Evolutionary conservation across 2,113 vertebrate genomes (phyloP).

Genomic region (Verasper variegatus): DNA sequence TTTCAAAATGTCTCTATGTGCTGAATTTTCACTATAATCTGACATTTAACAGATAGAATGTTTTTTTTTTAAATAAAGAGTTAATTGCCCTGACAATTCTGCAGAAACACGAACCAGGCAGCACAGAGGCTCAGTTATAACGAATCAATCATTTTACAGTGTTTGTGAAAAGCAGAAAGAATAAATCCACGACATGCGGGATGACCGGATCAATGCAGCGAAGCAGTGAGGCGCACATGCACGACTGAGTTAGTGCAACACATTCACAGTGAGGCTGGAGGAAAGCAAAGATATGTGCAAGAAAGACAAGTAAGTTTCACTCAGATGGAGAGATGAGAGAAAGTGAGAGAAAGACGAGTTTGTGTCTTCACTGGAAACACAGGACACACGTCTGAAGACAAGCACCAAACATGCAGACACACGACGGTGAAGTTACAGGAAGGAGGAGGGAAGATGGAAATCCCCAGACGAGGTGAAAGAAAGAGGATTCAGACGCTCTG

Average conservation of each 20-base stretch:
- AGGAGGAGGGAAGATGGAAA: constrained; percentile 4
- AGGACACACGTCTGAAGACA: background rate
- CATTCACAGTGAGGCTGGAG: no score
- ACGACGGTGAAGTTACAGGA: background rate
- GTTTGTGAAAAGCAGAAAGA: background rate
- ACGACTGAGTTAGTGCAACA: background rate
- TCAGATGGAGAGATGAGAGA: constrained; percentile 4
- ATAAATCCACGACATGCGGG: constrained; percentile 19
- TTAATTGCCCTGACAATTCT: no score
- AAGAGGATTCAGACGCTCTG: background rate
- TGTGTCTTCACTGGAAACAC: no score
- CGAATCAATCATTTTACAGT: background rate
- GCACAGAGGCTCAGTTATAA: no score
- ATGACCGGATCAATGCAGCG: background rate
- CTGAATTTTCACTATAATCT: no score
- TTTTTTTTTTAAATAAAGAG: no score
- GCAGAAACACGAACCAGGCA: no score
- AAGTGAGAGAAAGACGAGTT: no score
- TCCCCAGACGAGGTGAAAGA: constrained; percentile 13
- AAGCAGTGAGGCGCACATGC: constrained; percentile 13
- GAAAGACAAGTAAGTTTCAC: no score
- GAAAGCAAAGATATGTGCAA: background rate
- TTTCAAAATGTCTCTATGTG: no score
- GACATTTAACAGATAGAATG: no score
- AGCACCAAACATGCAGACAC: background rate